Percentiles rank a stretch among this genome's conserved stretches.
phyloP scores from a whole-genome alignment of 2,888 invertebrate genomes.

The Bombylius discolor region DNA sequence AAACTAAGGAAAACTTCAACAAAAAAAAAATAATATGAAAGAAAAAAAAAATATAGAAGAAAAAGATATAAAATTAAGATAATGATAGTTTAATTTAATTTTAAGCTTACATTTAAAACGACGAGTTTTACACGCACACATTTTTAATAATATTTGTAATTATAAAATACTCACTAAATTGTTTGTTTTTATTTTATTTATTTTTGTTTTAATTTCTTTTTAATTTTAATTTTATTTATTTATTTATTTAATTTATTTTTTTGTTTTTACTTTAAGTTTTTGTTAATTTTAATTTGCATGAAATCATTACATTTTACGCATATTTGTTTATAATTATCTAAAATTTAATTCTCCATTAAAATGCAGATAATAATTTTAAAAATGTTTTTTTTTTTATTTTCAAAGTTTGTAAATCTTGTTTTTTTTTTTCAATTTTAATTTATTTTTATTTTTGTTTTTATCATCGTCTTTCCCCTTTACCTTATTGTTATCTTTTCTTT shows the following conservation, averaged over 20 bases:
- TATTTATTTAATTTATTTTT: background rate
- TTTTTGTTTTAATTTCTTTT: too few species aligned
- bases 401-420: too few species aligned
- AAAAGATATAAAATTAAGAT: too few species aligned
- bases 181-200: background rate
- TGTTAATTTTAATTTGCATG: slow-evolving; percentile 4
- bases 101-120: background rate
- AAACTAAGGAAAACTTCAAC: slow-evolving; percentile 1
- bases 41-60: background rate
- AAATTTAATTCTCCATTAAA: background rate
- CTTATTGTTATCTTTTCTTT: background rate
- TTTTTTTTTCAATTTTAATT: background rate
- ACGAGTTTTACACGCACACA: background rate
- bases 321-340: background rate
- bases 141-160: background rate
- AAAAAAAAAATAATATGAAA: background rate
- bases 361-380: background rate
- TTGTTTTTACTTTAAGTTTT: background rate
- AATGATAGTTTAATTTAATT: too few species aligned
- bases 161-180: background rate
- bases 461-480: background rate
- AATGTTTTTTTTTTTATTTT: background rate
- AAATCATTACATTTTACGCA: slow-evolving; percentile 2
- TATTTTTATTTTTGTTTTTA: background rate
- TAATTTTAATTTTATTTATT: too few species aligned